Conservation (phyloP, 2,113 vertebrate species). For the mouse (Mus musculus) region GRCm39 chr11:46140501-46141000, state of each 20-base stretch:
- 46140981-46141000: not conserved
- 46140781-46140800: not conserved
- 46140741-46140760: not conserved
- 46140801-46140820: not conserved
- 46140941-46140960: not conserved
- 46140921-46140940: not conserved
- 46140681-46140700: not conserved
- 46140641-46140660: slow-evolving; percentile 98
- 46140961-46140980: not conserved
- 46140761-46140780: not conserved
- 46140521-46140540: rapidly evolving
- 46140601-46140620: slow-evolving; percentile 98
- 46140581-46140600: slow-evolving; percentile 98
- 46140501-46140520: not conserved
- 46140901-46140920: not conserved
- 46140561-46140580: slow-evolving; percentile 99
- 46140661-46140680: slow-evolving; percentile 89
- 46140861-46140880: not conserved
- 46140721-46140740: not conserved
- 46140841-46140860: not conserved
- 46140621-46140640: slow-evolving; percentile 99
- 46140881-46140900: not conserved
- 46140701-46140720: not conserved
- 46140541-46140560: slow-evolving; percentile 88
- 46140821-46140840: not conserved